Conservation (phyloP, 2,113 vertebrate species). For the Scolopax mira region DNA sequence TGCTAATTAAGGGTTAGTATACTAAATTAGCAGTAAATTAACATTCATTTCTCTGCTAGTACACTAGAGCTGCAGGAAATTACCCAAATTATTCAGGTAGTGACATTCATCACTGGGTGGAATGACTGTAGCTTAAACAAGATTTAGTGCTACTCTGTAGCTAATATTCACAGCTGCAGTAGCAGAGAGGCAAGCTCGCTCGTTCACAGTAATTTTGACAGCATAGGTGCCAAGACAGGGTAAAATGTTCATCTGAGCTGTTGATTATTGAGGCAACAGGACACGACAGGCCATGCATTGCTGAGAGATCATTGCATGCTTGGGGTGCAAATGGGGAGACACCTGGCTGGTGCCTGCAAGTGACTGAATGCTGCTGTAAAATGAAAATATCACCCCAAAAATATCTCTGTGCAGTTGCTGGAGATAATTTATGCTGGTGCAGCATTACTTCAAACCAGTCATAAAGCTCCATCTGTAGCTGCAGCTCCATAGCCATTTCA, state of each 20-base stretch:
- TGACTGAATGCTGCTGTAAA: not conserved
- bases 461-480: slow-evolving; percentile 20
- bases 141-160: slow-evolving; percentile 51
- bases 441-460: slow-evolving; percentile 22
- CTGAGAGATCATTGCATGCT: not conserved
- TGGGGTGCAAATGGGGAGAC: not conserved
- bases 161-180: slow-evolving; percentile 40
- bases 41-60: slow-evolving; percentile 68
- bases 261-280: slow-evolving; percentile 21
- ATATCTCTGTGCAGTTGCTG: slow-evolving; percentile 3
- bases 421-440: slow-evolving; percentile 17
- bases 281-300: not conserved
- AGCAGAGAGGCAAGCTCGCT: slow-evolving; percentile 9
- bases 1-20: slow-evolving; percentile 73
- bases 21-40: slow-evolving; percentile 77
- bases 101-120: slow-evolving; percentile 63
- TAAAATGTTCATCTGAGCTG: slow-evolving; percentile 40
- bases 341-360: slow-evolving; percentile 16
- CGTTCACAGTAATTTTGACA: slow-evolving; percentile 14
- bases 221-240: not conserved
- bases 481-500: not conserved
- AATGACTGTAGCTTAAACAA: slow-evolving; percentile 65
- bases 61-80: slow-evolving; percentile 69
- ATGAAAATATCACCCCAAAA: slow-evolving; percentile 19
- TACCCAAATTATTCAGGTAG: slow-evolving; percentile 73